Conservation (phyloP, 2,113 vertebrate genomes). For the Ptyas mucosa region DNA sequence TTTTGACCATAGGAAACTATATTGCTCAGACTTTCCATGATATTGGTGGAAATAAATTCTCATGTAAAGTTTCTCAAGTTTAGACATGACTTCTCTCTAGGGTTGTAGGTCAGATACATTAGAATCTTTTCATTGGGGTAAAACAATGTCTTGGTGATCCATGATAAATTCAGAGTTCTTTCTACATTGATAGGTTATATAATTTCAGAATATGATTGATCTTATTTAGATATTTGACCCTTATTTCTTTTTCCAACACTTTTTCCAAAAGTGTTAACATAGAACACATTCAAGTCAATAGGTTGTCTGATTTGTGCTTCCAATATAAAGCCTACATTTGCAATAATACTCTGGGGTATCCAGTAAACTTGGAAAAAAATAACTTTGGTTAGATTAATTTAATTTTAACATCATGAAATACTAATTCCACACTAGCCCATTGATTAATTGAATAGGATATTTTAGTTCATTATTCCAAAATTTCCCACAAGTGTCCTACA, state of each 20-base stretch:
- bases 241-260: not conserved
- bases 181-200: not conserved
- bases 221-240: not conserved
- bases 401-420: not conserved
- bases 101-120: not conserved
- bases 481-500: not conserved
- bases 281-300: not conserved
- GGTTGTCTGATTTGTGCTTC: not conserved
- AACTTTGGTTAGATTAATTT: not conserved
- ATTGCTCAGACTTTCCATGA: not conserved
- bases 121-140: not conserved
- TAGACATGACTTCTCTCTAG: not conserved
- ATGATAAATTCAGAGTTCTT: not conserved
- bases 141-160: not conserved
- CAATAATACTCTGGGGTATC: not conserved
- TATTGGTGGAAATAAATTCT: not conserved
- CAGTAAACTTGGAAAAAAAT: not conserved
- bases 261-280: not conserved
- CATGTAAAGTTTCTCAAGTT: not conserved
- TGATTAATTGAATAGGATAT: not conserved
- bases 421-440: not conserved
- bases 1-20: not conserved
- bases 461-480: not conserved
- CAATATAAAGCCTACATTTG: not conserved
- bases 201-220: not conserved